These are phyloP conservation scores for Asarcornis scutulata DNA, from an alignment of 2,113 vertebrate species.

Conservation along the genomic window DNA sequence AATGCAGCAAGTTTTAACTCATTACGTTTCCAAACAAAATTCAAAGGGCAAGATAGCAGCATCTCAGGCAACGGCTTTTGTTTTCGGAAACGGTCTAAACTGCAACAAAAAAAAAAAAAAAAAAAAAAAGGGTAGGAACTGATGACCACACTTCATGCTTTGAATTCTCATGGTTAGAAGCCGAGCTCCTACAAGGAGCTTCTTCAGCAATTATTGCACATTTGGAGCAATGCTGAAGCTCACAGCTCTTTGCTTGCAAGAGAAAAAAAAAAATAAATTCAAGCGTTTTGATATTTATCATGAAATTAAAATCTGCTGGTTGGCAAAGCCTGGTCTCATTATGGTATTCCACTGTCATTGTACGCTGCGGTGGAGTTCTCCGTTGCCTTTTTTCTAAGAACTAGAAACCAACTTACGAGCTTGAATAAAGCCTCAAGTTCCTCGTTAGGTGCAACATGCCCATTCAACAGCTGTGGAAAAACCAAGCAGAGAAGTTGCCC, in stretches of 20 bases:
- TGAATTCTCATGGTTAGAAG: neutral
- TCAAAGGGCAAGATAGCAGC: neutral
- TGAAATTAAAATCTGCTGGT: neutral
- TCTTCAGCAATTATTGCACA: neutral
- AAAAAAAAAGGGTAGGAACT: accelerated
- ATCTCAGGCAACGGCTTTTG: neutral
- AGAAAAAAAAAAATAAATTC: neutral
- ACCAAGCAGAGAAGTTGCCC: neutral
- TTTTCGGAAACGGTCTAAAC: neutral
- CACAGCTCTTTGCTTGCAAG: neutral
- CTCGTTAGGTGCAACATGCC: accelerated
- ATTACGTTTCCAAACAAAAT: neutral
- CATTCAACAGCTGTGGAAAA: neutral
- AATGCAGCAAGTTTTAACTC: slow-evolving; percentile 5
- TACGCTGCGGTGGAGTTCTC: neutral
- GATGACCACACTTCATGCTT: neutral
- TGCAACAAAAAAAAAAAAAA: neutral
- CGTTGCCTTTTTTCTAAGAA: neutral
- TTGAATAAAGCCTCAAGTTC: neutral
- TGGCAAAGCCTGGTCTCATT: neutral
- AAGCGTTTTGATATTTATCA: neutral
- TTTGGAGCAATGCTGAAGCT: neutral
- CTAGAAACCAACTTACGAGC: neutral
- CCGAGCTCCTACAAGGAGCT: neutral
- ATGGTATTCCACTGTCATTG: neutral